Percentiles rank a stretch among this genome's conserved stretches.
These are phyloP conservation scores for Nyctibius grandis DNA, from an alignment of 2,797 vertebrate genomes.

Conservation along the genomic window DNA sequence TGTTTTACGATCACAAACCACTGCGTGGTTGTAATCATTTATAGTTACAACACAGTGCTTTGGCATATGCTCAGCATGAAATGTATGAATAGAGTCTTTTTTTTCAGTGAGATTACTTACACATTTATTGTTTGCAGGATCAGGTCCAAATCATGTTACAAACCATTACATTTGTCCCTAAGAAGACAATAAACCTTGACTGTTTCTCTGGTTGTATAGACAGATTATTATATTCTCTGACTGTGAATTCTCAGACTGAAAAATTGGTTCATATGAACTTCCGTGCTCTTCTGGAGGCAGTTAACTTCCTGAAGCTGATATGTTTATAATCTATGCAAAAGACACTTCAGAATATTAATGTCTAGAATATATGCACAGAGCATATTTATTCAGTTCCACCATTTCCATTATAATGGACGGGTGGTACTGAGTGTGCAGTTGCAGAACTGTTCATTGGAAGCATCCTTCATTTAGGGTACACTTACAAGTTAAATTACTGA, in stretches of 20 bases:
- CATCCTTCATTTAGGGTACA: background rate
- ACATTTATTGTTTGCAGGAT: background rate
- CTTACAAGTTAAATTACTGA: background rate
- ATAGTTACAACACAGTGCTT: background rate
- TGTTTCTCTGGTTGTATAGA: background rate
- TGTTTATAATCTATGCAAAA: background rate
- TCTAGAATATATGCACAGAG: background rate
- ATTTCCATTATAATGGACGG: background rate
- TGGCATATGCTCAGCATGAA: background rate
- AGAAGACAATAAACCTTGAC: background rate
- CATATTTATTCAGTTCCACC: background rate
- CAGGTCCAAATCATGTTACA: background rate
- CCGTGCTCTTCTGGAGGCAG: background rate
- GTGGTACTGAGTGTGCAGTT: background rate
- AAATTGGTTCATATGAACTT: background rate
- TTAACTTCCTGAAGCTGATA: background rate
- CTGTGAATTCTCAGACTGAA: background rate
- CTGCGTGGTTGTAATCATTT: background rate
- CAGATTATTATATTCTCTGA: background rate
- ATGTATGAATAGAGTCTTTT: background rate
- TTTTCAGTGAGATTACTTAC: background rate
- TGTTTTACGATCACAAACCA: background rate
- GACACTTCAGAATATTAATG: background rate
- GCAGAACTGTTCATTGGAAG: background rate
- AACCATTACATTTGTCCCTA: background rate